Evolutionary conservation across 2,797 vertebrate genomes (phyloP).

Genomic region (Sebastolobus alascanus): DNA sequence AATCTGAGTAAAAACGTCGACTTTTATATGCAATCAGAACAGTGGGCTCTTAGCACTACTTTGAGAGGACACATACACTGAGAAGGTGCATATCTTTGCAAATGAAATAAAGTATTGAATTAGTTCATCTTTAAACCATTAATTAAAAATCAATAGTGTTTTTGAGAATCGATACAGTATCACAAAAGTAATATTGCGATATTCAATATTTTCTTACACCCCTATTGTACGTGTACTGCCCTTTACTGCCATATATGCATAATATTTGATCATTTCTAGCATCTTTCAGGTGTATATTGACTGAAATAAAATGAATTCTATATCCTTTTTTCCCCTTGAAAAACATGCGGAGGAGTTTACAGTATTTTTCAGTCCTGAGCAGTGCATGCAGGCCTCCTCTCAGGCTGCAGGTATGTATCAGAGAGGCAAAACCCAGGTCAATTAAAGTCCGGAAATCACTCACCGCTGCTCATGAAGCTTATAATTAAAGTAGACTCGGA

Average conservation of each 20-base stretch:
- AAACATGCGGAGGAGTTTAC: background rate
- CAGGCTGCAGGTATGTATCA: background rate
- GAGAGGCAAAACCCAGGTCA: background rate
- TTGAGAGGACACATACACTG: too few relatives aligned
- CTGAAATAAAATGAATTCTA: background rate
- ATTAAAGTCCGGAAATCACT: background rate
- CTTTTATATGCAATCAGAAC: rapidly evolving
- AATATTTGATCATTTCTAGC: background rate
- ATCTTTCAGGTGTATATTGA: background rate
- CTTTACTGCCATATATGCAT: background rate
- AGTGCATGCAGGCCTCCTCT: background rate
- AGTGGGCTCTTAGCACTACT: too few relatives aligned
- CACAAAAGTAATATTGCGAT: too few relatives aligned
- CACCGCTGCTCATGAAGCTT: background rate
- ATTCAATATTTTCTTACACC: too few relatives aligned
- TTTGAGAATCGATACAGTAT: too few relatives aligned
- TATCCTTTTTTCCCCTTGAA: background rate
- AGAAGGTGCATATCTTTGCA: too few relatives aligned
- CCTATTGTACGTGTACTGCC: too few relatives aligned
- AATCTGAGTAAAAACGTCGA: rapidly evolving
- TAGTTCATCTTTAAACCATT: too few relatives aligned
- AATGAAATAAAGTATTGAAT: too few relatives aligned
- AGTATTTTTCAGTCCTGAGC: background rate
- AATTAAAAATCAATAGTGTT: too few relatives aligned
- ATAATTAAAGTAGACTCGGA: background rate